These are phyloP conservation scores for Teleogryllus oceanicus DNA, from an alignment of 2,888 invertebrate species.

Conservation along the genomic window DNA sequence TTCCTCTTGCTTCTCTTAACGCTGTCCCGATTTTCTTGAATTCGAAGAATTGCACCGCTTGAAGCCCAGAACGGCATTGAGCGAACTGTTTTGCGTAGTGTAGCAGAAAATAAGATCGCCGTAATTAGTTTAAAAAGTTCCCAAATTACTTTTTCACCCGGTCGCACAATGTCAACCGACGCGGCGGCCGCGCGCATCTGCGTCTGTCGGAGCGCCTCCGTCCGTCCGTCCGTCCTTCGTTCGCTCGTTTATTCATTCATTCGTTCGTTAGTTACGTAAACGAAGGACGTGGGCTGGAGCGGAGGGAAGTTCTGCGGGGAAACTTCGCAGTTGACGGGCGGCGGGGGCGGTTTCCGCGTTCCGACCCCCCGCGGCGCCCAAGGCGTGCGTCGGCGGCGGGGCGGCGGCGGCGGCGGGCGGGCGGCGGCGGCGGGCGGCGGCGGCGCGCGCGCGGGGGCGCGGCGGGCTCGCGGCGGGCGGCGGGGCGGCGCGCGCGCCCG, in stretches of 20 bases:
- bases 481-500: no score
- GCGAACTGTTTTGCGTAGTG: conserved; percentile 1
- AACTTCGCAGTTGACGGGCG: not conserved
- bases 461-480: no score
- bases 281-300: not conserved
- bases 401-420: no score
- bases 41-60: not conserved
- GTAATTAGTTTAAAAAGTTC: conserved; percentile 3
- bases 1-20: not conserved
- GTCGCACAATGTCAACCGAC: not conserved
- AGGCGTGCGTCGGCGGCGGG: no score
- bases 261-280: not conserved
- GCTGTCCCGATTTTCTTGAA: not conserved
- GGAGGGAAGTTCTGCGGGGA: not conserved
- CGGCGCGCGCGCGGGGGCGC: no score
- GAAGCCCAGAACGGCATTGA: not conserved
- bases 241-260: conserved; percentile 5
- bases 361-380: no score
- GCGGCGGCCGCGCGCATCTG: not conserved
- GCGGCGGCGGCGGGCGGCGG: no score
- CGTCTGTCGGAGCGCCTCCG: not conserved
- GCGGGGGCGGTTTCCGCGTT: no score
- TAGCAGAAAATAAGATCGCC: conserved; percentile 10
- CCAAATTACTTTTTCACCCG: not conserved
- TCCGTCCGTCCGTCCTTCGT: not conserved